Conservation (phyloP, 2,888 invertebrate species). For the Sinohyriopsis cumingii region DNA sequence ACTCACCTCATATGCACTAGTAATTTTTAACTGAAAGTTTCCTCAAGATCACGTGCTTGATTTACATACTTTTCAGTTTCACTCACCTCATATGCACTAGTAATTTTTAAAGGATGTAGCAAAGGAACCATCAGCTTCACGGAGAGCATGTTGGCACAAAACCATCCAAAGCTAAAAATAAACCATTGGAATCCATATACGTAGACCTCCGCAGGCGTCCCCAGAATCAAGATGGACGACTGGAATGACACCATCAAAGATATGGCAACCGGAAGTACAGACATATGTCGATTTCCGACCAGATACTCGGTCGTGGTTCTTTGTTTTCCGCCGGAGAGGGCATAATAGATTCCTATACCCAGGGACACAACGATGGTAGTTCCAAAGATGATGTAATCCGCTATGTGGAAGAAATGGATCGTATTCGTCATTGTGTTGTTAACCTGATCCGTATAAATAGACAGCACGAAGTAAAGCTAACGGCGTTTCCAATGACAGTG, state of each 20-base stretch:
- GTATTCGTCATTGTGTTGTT: constrained; percentile 16
- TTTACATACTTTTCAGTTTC: too few species aligned
- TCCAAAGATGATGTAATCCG: constrained; percentile 64
- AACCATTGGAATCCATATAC: constrained; percentile 41
- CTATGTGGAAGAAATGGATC: constrained; percentile 20
- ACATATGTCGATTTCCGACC: constrained; percentile 67
- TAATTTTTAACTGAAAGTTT: too few species aligned
- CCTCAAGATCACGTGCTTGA: too few species aligned
- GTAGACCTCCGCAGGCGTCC: constrained; percentile 64
- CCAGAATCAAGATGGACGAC: constrained; percentile 66
- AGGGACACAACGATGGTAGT: constrained; percentile 63
- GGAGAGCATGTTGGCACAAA: constrained; percentile 56
- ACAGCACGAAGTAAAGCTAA: too few species aligned
- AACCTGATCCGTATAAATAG: too few species aligned
- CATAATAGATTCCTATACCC: constrained; percentile 69
- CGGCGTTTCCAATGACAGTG: too few species aligned
- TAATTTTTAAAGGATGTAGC: constrained; percentile 62
- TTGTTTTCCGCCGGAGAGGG: constrained; percentile 75
- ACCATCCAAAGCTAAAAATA: constrained; percentile 54
- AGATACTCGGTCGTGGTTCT: constrained; percentile 74
- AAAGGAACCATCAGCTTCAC: constrained; percentile 64
- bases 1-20: too few species aligned
- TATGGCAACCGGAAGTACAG: constrained; percentile 68
- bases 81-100: constrained; percentile 66
- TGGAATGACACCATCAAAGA: constrained; percentile 70